These are phyloP conservation scores for Styela clava DNA, from an alignment of 23 tunicate species.

Conservation along the genomic window DNA sequence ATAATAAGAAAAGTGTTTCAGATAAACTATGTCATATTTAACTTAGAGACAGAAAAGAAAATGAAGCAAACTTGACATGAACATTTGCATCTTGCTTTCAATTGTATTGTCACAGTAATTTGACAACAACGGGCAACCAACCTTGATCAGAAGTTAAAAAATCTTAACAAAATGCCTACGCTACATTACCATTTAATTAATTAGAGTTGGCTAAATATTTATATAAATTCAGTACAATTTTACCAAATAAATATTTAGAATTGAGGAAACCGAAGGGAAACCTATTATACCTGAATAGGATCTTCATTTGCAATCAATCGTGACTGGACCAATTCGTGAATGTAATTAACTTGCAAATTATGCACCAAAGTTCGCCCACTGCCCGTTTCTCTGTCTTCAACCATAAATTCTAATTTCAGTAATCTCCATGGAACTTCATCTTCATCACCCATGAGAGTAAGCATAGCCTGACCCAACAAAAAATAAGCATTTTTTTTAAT, in stretches of 20 bases:
- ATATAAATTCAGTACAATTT: no score
- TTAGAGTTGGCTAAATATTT: no score
- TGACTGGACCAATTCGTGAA: conserved; percentile 86
- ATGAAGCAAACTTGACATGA: not conserved
- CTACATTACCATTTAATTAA: no score
- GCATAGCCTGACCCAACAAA: conserved; percentile 29
- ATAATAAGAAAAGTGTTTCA: not conserved
- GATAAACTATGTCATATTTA: no score
- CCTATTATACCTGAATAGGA: conserved; percentile 49
- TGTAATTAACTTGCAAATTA: conserved; percentile 54
- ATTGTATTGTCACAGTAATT: no score
- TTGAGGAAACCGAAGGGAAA: no score
- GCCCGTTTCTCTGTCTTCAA: conserved; percentile 77
- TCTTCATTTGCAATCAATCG: conserved; percentile 73
- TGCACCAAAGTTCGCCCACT: conserved; percentile 78
- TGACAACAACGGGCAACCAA: no score
- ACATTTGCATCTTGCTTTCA: not conserved
- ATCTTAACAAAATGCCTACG: no score
- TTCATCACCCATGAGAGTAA: conserved; percentile 89
- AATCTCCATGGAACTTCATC: conserved; percentile 91
- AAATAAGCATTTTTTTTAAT: not conserved
- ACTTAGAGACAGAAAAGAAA: not conserved
- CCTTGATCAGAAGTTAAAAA: no score
- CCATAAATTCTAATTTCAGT: conserved; percentile 66
- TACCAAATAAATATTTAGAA: no score